phyloP scores from a whole-genome alignment of 2,888 invertebrate genomes.

The Aphidius colemani region DNA sequence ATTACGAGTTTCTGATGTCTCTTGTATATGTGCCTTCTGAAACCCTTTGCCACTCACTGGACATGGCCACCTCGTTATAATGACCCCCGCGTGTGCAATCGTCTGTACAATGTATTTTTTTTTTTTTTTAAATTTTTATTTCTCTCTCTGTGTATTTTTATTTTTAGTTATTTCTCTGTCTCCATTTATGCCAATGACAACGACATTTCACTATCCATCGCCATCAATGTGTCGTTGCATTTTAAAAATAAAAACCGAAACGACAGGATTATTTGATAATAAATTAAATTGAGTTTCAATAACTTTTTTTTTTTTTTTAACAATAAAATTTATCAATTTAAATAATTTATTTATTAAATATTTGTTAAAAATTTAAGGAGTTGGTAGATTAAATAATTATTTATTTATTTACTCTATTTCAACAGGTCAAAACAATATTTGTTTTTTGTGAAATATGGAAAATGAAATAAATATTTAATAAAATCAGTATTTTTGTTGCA shows the following conservation, averaged over 20 bases:
- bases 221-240: slow-evolving; percentile 32
- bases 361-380: too few relatives aligned
- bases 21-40: slow-evolving; percentile 19
- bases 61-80: slow-evolving; percentile 48
- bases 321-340: slow-evolving; percentile 1
- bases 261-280: slow-evolving; percentile 24
- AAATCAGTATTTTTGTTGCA: too few relatives aligned
- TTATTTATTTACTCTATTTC: too few relatives aligned
- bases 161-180: too few relatives aligned
- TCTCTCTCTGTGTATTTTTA: too few relatives aligned
- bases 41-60: not conserved
- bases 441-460: too few relatives aligned
- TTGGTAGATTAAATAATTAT: too few relatives aligned
- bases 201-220: slow-evolving; percentile 33
- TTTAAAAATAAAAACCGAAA: slow-evolving; percentile 29
- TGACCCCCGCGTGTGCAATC: slow-evolving; percentile 39
- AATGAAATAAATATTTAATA: too few relatives aligned
- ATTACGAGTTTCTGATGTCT: slow-evolving; percentile 26
- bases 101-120: not conserved
- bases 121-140: too few relatives aligned
- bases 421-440: not conserved
- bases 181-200: too few relatives aligned
- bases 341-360: not conserved
- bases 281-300: slow-evolving; percentile 20
- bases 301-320: slow-evolving; percentile 5